A percentile compares a stretch with the other conserved stretches of the same genome.
Evolutionary conservation across 2,888 invertebrate species (phyloP).

Genomic region (Drosophila multiciliata): DNA sequence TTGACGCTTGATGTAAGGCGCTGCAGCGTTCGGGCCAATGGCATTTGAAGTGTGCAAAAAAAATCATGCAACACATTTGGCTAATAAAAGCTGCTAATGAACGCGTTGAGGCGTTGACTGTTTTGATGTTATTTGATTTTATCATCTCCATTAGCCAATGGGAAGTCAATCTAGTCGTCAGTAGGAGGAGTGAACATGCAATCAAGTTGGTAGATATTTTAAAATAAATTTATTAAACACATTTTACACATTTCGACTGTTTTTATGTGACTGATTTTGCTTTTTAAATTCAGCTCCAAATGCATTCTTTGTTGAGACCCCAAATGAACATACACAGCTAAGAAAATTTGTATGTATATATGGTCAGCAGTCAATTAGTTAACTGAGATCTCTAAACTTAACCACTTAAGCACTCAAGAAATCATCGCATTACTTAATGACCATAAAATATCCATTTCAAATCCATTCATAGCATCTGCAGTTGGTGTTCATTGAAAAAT

Average conservation of each 20-base stretch:
- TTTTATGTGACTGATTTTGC: not conserved
- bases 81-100: slow-evolving; percentile 75
- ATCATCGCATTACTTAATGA: slow-evolving; percentile 13
- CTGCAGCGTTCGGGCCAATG: slow-evolving; percentile 56
- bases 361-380: not conserved
- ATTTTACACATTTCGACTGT: not conserved
- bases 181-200: slow-evolving; percentile 27
- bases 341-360: not conserved
- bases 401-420: not conserved
- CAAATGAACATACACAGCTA: not conserved
- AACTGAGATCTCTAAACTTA: not conserved
- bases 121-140: slow-evolving; percentile 33
- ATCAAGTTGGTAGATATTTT: not conserved
- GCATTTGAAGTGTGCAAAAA: slow-evolving; percentile 36
- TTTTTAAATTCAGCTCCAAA: not conserved
- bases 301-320: not conserved
- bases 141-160: slow-evolving; percentile 49
- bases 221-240: not conserved
- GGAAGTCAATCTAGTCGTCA: slow-evolving; percentile 20
- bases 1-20: slow-evolving; percentile 51
- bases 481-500: slow-evolving; percentile 45
- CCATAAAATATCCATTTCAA: slow-evolving; percentile 5
- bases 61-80: slow-evolving; percentile 66
- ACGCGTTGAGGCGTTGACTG: slow-evolving; percentile 59
- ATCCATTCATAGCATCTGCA: slow-evolving; percentile 59